phyloP scores from a whole-genome alignment of 2,888 invertebrate species.

The Pyralis farinalis region DNA sequence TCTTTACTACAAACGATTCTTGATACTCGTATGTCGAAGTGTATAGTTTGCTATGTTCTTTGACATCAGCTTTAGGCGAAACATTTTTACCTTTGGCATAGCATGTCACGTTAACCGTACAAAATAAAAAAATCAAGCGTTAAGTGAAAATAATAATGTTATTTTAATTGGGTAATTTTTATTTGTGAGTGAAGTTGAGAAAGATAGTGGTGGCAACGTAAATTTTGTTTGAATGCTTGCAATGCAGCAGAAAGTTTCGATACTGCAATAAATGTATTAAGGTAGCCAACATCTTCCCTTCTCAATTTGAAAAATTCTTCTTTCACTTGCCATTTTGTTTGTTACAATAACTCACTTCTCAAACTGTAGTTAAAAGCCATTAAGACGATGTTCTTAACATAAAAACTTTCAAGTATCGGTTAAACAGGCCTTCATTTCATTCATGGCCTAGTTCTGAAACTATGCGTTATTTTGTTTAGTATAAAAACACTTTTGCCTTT shows the following conservation, averaged over 20 bases:
- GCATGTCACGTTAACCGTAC: neutral
- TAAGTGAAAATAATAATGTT: neutral
- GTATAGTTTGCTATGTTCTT: conserved; percentile 20
- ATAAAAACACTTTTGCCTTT: too few species aligned
- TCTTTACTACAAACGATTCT: conserved; percentile 24
- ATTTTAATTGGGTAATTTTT: conserved; percentile 42
- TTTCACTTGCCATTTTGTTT: conserved; percentile 46
- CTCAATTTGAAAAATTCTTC: conserved; percentile 41
- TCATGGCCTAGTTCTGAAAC: too few species aligned
- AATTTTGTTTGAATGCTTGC: conserved; percentile 54
- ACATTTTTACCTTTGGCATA: conserved; percentile 18
- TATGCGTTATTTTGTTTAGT: too few species aligned
- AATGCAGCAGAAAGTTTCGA: conserved; percentile 32
- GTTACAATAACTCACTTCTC: neutral
- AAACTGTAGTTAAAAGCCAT: neutral
- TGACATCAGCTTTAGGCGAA: conserved; percentile 1
- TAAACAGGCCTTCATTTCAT: too few species aligned
- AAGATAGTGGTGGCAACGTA: conserved; percentile 37
- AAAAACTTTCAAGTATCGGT: neutral
- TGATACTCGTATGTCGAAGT: conserved; percentile 4
- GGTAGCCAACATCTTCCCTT: conserved; percentile 48
- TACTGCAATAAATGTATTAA: conserved; percentile 44
- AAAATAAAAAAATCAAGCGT: too few species aligned
- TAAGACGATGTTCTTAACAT: neutral
- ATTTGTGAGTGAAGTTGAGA: too few species aligned